phyloP scores from a whole-genome alignment of 2,113 vertebrate species.

The Spheniscus mendiculus region DNA sequence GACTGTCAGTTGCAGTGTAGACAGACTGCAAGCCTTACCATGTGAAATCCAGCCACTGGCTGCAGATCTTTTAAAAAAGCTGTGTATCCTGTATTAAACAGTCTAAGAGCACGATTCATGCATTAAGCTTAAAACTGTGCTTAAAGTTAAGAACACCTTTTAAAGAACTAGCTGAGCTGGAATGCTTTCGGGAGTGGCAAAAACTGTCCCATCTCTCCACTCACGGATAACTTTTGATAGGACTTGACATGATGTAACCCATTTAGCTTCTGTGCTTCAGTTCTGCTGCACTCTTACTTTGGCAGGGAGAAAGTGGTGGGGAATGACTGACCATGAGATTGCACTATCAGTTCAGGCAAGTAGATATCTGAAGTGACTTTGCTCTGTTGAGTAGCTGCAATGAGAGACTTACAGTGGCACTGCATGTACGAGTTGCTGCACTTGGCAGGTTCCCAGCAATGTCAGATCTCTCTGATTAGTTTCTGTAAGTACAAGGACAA shows the following conservation, averaged over 20 bases:
- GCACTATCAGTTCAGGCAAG: neutral
- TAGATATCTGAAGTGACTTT: slow-evolving; percentile 36
- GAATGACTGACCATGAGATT: neutral
- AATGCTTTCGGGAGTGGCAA: neutral
- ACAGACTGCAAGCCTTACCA: neutral
- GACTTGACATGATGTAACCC: neutral
- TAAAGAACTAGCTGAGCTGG: neutral
- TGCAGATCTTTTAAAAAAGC: neutral
- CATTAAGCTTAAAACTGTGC: neutral
- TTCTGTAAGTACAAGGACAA: slow-evolving; percentile 71
- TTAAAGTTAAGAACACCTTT: neutral
- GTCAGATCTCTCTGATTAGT: slow-evolving; percentile 66
- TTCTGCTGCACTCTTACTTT: neutral
- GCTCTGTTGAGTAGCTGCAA: neutral
- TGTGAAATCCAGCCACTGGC: neutral
- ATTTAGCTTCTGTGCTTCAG: slow-evolving; percentile 21
- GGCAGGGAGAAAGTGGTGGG: neutral
- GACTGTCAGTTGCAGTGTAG: neutral
- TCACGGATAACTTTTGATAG: neutral
- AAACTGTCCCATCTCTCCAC: neutral
- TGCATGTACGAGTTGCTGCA: neutral
- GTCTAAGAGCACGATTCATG: neutral
- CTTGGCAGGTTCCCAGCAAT: slow-evolving; percentile 57
- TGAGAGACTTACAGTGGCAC: slow-evolving; percentile 14
- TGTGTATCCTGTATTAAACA: neutral